Evolutionary conservation across 2,113 vertebrate genomes (phyloP).

Genomic region (Pelecanus crispus): DNA sequence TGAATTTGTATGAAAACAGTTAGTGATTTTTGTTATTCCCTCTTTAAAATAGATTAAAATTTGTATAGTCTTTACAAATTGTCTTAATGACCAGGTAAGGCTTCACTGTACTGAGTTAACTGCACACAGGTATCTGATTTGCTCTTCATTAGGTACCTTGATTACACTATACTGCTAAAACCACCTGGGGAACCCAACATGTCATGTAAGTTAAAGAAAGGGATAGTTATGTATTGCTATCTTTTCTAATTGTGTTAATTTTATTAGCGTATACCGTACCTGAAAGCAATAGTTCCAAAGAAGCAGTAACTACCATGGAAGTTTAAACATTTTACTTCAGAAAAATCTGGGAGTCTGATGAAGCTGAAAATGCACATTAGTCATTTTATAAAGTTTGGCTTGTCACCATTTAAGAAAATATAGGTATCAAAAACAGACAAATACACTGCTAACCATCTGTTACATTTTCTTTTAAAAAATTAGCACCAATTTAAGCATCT

Average conservation of each 20-base stretch:
- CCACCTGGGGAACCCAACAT: not conserved
- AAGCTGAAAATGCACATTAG: slow-evolving; percentile 33
- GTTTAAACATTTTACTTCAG: not conserved
- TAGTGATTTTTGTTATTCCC: not conserved
- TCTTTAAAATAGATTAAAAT: slow-evolving; percentile 27
- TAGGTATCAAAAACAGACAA: slow-evolving; percentile 58
- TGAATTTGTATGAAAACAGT: not conserved
- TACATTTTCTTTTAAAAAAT: slow-evolving; percentile 57
- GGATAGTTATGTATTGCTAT: not conserved
- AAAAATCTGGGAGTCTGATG: slow-evolving; percentile 1
- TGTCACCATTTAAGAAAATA: slow-evolving; percentile 57
- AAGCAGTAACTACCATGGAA: not conserved
- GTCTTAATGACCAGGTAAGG: not conserved
- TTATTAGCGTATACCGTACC: not conserved
- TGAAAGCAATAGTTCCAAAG: slow-evolving; percentile 13
- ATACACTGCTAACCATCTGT: slow-evolving; percentile 48
- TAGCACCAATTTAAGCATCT: slow-evolving; percentile 62
- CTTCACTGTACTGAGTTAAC: not conserved
- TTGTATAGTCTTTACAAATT: not conserved
- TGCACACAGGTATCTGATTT: not conserved
- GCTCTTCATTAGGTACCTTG: not conserved
- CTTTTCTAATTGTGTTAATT: not conserved
- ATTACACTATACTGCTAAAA: not conserved
- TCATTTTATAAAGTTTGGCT: slow-evolving; percentile 32
- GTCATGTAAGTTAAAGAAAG: not conserved